Percentiles rank a stretch among this genome's conserved stretches.
Evolutionary conservation across 92 coral and sea anemone genomes (phyloP).

Genomic region (Plumapathes pennacea): DNA sequence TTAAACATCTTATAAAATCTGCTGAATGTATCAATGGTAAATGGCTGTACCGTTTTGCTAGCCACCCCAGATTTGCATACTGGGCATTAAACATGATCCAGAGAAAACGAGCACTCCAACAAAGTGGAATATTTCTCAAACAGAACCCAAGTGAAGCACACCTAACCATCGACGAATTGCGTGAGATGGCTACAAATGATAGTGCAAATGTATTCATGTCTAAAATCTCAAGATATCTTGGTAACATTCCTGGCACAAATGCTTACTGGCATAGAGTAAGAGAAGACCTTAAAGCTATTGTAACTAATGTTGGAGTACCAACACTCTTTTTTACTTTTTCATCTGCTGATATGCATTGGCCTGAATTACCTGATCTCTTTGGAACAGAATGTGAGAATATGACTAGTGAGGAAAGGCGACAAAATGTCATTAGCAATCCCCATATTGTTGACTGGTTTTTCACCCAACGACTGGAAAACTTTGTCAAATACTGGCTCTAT

Average conservation of each 20-base stretch:
- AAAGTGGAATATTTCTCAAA: slow-evolving; percentile 51
- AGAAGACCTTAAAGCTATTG: slow-evolving; percentile 28
- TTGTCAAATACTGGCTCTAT: slow-evolving; percentile 15
- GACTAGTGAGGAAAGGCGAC: slow-evolving; percentile 1
- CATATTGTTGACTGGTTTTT: slow-evolving; percentile 12
- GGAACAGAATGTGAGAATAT: not conserved
- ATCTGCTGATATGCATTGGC: slow-evolving; percentile 55
- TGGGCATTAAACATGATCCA: slow-evolving; percentile 72
- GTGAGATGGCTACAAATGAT: slow-evolving; percentile 34
- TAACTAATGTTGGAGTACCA: slow-evolving; percentile 16
- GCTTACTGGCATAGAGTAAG: not conserved
- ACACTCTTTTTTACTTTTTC: slow-evolving; percentile 20
- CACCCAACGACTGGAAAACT: slow-evolving; percentile 11
- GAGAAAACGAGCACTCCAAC: slow-evolving; percentile 49
- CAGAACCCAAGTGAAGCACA: slow-evolving; percentile 74
- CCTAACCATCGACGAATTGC: slow-evolving; percentile 46
- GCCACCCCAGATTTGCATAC: slow-evolving; percentile 66
- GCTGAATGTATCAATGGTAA: slow-evolving; percentile 37
- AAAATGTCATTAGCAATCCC: slow-evolving; percentile 62
- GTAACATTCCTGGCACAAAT: slow-evolving; percentile 4
- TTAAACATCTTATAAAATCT: slow-evolving; percentile 49
- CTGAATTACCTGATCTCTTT: slow-evolving; percentile 6
- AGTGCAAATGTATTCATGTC: slow-evolving; percentile 13
- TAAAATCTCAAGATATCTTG: slow-evolving; percentile 6
- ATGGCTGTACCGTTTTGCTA: slow-evolving; percentile 57